phyloP scores from a whole-genome alignment of 2,888 invertebrate genomes.

The Sympetrum striolatum region DNA sequence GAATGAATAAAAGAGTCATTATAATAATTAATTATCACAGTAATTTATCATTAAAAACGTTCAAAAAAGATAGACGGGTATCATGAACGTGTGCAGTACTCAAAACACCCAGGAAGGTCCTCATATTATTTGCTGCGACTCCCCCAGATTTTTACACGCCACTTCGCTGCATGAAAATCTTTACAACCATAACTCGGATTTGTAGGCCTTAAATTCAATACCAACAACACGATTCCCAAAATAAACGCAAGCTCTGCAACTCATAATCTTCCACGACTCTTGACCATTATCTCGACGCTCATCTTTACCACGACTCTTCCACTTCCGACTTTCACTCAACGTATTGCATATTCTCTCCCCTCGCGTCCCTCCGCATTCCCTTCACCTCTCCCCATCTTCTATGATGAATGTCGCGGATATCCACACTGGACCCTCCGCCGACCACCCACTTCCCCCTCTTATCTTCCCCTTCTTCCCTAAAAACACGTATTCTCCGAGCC shows the following conservation, averaged over 20 bases:
- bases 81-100: too few relatives aligned
- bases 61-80: too few relatives aligned
- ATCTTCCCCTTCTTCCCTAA: background rate
- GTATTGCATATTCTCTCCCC: background rate
- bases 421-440: background rate
- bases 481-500: constrained; percentile 8
- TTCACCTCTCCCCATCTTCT: background rate
- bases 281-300: background rate
- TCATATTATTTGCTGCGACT: too few relatives aligned
- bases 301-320: background rate
- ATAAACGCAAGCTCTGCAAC: background rate
- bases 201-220: too few relatives aligned
- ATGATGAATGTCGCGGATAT: constrained; percentile 28
- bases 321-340: too few relatives aligned
- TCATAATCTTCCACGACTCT: background rate
- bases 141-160: too few relatives aligned
- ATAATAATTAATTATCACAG: too few relatives aligned
- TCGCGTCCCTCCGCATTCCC: background rate
- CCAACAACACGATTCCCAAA: background rate
- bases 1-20: too few relatives aligned
- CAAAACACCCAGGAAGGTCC: too few relatives aligned
- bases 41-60: too few relatives aligned
- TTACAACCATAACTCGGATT: too few relatives aligned
- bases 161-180: too few relatives aligned
- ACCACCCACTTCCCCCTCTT: background rate